Evolutionary conservation across 1,140 invertebrate species (phyloP).

Genomic region (Heterodera schachtii): DNA sequence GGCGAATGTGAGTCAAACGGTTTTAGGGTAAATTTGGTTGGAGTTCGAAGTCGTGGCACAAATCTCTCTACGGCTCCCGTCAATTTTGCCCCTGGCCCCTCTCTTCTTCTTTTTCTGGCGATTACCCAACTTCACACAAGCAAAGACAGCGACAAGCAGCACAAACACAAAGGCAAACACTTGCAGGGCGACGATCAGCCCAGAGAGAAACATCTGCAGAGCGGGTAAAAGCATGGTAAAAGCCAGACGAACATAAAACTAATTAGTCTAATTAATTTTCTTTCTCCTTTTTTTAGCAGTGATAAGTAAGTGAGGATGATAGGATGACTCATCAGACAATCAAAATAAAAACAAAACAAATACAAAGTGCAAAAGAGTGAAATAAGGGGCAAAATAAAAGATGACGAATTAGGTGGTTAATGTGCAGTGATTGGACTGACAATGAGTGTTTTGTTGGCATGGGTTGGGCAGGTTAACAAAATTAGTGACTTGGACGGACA

Average conservation of each 20-base stretch:
- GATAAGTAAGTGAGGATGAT: not conserved
- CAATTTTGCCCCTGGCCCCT: not conserved
- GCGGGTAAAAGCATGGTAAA: constrained; percentile 16
- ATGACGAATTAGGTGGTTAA: not conserved
- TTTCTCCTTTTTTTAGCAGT: constrained; percentile 13
- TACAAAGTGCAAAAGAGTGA: not conserved
- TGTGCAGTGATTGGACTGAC: not conserved
- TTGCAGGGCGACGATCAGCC: constrained; percentile 31
- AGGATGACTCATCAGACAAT: not conserved
- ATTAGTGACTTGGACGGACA: too few species aligned
- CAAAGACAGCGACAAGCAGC: constrained; percentile 31
- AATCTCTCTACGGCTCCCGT: not conserved
- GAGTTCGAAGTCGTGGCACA: not conserved
- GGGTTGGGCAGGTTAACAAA: not conserved
- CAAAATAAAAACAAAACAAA: not conserved
- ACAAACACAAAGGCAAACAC: constrained; percentile 35
- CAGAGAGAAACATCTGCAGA: constrained; percentile 33
- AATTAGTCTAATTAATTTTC: constrained; percentile 1
- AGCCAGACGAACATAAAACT: not conserved
- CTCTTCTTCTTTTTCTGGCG: constrained; percentile 15
- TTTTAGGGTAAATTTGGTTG: not conserved
- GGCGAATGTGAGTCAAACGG: not conserved
- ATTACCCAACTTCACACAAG: constrained; percentile 33
- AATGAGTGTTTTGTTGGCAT: not conserved
- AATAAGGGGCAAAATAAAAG: not conserved